Evolutionary conservation across 2,113 vertebrate genomes (phyloP), one percentile per base, ranked within the genome.

Genomic region (Alosa alosa): DNA sequence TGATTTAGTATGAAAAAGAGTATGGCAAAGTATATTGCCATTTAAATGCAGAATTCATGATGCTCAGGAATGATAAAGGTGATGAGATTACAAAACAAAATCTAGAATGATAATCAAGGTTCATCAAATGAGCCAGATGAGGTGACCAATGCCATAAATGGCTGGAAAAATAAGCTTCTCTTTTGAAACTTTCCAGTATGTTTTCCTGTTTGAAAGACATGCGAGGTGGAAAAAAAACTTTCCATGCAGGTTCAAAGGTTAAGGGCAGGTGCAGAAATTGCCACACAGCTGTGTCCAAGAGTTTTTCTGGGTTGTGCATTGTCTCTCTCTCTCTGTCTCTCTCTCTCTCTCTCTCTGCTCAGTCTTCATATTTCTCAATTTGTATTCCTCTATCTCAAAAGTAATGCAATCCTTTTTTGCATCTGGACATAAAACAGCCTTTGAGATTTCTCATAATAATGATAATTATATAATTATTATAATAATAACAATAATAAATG

Each of bases 161-260:
- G 31, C 36, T 78, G 72, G 72, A 78, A 78, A 78, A 78, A 78
- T 39, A 78, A 78, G 72, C 25, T 3, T 78, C 25, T 78, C 13
- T 78, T 72, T 72, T 78, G 72, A 78, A 78, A 78, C 10, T 78
- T 78, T 39, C 72, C 72, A 78, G 72, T 36, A 3, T 78, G 72
- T 78, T 78, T 78, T 78, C 72, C 72, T 78, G 72, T 90, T 90
- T 86, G 87, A 89, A 89, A 85, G 84, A 86, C 85, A 90, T 90
- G 82, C 82, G 81, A 87, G 86, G 83, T 86, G 83, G 60, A 85
- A 87, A 57, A 81, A 78, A 75, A 82, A 83, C 82, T 68, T 88
- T 83, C 87, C 84, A 82, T 81, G 52, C 9, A 50, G 86, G 82
- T 86, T 85, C 52, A 82, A 84, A 44, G 88, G 88, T 90, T 84